phyloP scores from a whole-genome alignment of 2,113 vertebrate genomes.

The Vombatus ursinus region DNA sequence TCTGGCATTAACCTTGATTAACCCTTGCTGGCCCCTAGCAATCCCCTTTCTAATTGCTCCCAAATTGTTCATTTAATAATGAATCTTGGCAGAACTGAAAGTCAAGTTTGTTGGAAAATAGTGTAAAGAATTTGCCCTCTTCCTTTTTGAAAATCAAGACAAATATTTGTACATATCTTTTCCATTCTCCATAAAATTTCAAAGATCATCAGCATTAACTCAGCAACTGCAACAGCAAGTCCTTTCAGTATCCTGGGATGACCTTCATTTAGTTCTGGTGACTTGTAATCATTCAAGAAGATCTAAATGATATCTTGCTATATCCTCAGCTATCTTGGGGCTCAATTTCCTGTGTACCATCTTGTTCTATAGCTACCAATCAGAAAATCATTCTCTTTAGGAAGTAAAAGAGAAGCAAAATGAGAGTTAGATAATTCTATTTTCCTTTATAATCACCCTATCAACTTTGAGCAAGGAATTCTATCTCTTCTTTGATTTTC shows the following conservation, averaged over 20 bases:
- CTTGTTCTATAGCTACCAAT: neutral
- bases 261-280: neutral
- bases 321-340: neutral
- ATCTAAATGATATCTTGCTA: neutral
- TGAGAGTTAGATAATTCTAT: neutral
- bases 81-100: neutral
- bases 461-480: neutral
- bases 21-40: neutral
- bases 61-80: neutral
- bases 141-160: neutral
- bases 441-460: neutral
- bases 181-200: neutral
- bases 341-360: neutral
- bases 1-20: neutral
- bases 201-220: neutral
- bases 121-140: neutral
- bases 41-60: neutral
- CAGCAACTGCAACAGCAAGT: neutral
- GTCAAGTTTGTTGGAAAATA: neutral
- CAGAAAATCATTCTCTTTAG: neutral
- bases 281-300: neutral
- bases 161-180: neutral
- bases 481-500: neutral
- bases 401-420: neutral
- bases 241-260: neutral